Evolutionary conservation across 1,140 invertebrate genomes (phyloP), one percentile per base, ranked within the genome.

Genomic region (Brachionus angularis): DNA sequence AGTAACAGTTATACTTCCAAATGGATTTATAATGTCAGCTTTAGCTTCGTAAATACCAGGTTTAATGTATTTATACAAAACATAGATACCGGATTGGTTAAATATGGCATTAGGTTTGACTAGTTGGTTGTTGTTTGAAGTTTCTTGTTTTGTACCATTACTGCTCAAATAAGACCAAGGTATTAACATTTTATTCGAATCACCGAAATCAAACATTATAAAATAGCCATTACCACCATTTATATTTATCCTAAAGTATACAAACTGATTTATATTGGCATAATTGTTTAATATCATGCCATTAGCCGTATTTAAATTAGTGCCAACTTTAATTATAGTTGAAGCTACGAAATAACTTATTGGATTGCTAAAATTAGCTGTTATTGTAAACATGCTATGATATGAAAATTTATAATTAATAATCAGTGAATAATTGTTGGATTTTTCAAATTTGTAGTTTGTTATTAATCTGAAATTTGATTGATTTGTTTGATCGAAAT

Each of bases 221-320:
- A 5, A 47, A n/a, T 47, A 67, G 14, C 62, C 62, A 67, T 67
- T 67, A 8, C 62, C 62, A 4, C 47, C 42, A 46, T 33, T 50
- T 36, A 67, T 12, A 47, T 50, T 67, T n/a, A 50, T 12, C n/a
- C 33, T 47, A 18, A 47, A 29, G 31, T 25, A 50, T 12, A 67
- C 29, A 33, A 12, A n/a, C 18, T 50, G 31, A 31, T 50, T 1
- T 18, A 47, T 34, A 36, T 50, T 67, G 12, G 25, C 47, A 50
- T 47, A 50, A 42, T 47, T 46, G 27, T 46, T 50, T 3, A 47
- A 16, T 14, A 67, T 31, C 7, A 33, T 46, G 12, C 27, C 62
- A 5, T 44, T 46, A 4, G 47, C 47, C 29, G 42, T 34, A 8
- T 50, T 67, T n/a, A 67, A 49, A 29, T 67, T 42, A 47, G 21